Conservation (phyloP, 1,140 invertebrate genomes). For the Diprion similis region DNA sequence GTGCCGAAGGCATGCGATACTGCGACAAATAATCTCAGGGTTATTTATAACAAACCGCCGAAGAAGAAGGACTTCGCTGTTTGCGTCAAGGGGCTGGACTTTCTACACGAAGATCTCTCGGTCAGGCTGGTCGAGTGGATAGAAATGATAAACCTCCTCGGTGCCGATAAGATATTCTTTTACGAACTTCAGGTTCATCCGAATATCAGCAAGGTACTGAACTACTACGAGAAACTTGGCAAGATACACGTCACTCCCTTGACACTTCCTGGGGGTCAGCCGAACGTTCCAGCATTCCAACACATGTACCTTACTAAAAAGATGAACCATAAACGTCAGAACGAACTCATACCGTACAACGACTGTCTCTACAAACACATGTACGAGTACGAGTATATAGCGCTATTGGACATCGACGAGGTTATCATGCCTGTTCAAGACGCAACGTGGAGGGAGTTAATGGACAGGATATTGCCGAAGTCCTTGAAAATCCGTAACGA, state of each 20-base stretch:
- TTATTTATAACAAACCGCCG: constrained; percentile 80
- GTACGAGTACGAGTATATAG: constrained; percentile 90
- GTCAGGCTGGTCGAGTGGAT: constrained; percentile 95
- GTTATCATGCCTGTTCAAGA: constrained; percentile 90
- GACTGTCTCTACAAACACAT: constrained; percentile 95
- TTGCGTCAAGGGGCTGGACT: constrained; percentile 93
- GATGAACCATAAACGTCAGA: constrained; percentile 90
- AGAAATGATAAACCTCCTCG: constrained; percentile 83
- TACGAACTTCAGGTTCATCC: constrained; percentile 90
- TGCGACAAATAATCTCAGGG: constrained; percentile 85
- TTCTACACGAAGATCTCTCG: constrained; percentile 89
- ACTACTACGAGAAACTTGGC: constrained; percentile 79
- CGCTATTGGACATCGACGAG: constrained; percentile 91
- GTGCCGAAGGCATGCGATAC: constrained; percentile 86
- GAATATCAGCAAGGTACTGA: constrained; percentile 87
- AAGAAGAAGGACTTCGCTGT: constrained; percentile 87
- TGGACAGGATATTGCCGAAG: constrained; percentile 76
- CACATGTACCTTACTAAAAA: constrained; percentile 90
- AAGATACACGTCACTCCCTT: constrained; percentile 85
- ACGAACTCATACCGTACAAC: constrained; percentile 96
- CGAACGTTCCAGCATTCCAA: constrained; percentile 86
- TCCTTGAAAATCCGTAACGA: constrained; percentile 74
- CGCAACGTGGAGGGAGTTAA: constrained; percentile 78
- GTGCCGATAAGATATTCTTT: constrained; percentile 92
- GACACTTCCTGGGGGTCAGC: constrained; percentile 89